Conservation (phyloP, 2,797 vertebrate genomes). For the Malacoraja senta region DNA sequence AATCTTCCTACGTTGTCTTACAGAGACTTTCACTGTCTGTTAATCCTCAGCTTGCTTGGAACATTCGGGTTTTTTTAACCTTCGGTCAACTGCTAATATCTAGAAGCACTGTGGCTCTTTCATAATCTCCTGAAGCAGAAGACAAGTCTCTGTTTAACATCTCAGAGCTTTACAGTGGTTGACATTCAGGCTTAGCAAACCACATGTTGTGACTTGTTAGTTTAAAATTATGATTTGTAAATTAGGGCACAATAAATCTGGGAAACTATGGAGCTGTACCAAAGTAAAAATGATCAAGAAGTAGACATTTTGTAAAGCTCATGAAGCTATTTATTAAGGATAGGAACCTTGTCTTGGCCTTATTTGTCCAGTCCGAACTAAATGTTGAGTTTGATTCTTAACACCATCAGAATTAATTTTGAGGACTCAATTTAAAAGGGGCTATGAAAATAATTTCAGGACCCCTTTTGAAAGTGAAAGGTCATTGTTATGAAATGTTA, state of each 20-base stretch:
- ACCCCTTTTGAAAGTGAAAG: too few species aligned
- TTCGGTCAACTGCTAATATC: neutral
- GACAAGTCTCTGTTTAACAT: neutral
- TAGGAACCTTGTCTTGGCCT: neutral
- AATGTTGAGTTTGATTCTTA: neutral
- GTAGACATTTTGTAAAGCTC: neutral
- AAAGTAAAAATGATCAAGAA: neutral
- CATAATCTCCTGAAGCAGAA: neutral
- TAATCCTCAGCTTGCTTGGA: neutral
- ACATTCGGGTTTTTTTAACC: neutral
- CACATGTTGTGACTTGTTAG: neutral
- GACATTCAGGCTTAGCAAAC: neutral
- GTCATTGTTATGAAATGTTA: too few species aligned
- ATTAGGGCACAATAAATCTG: neutral
- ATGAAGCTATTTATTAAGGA: neutral
- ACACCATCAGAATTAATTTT: neutral
- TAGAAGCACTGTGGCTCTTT: neutral
- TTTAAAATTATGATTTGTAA: neutral
- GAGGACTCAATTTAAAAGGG: neutral
- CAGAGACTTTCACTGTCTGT: neutral
- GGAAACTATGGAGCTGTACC: neutral
- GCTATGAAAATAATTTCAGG: neutral
- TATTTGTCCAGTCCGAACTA: too few species aligned
- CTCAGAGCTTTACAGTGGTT: neutral
- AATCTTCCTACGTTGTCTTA: neutral